These are phyloP conservation scores for Helogale parvula DNA, from an alignment of 2,113 vertebrate species.

Conservation along the genomic window DNA sequence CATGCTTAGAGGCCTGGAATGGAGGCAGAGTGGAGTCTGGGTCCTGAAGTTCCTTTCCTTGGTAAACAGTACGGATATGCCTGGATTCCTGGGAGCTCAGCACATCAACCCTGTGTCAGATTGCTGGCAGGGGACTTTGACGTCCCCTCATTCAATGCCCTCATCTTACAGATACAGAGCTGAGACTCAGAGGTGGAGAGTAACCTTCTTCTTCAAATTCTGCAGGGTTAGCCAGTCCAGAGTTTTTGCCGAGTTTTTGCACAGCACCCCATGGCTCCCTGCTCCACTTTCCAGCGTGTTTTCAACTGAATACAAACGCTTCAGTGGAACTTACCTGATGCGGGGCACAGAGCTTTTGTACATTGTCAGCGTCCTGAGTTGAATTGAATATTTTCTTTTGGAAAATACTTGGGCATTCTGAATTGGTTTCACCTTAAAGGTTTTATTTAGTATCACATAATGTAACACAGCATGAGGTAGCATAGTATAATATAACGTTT, in stretches of 20 bases:
- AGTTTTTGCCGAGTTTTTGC: not conserved
- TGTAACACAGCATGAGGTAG: not conserved
- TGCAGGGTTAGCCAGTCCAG: not conserved
- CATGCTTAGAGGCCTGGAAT: not conserved
- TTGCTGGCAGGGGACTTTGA: not conserved
- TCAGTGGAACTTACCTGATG: not conserved
- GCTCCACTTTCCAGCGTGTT: not conserved
- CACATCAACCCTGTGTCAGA: not conserved
- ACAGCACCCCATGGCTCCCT: too few relatives aligned
- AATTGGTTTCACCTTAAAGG: constrained; percentile 34
- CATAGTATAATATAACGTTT: not conserved
- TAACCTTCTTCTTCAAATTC: not conserved
- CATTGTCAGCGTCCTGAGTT: not conserved
- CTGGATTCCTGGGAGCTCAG: not conserved
- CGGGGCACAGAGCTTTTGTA: not conserved
- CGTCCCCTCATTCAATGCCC: not conserved
- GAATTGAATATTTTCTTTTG: not conserved
- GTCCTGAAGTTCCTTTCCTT: not conserved
- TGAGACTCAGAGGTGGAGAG: not conserved
- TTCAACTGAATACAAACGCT: not conserved
- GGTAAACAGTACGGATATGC: accelerated
- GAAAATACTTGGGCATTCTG: not conserved
- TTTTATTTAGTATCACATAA: not conserved
- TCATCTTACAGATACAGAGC: not conserved
- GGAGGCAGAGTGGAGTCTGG: not conserved